Evolutionary conservation across 1,140 invertebrate genomes (phyloP).

Genomic region (Drosophila pruinosa): DNA sequence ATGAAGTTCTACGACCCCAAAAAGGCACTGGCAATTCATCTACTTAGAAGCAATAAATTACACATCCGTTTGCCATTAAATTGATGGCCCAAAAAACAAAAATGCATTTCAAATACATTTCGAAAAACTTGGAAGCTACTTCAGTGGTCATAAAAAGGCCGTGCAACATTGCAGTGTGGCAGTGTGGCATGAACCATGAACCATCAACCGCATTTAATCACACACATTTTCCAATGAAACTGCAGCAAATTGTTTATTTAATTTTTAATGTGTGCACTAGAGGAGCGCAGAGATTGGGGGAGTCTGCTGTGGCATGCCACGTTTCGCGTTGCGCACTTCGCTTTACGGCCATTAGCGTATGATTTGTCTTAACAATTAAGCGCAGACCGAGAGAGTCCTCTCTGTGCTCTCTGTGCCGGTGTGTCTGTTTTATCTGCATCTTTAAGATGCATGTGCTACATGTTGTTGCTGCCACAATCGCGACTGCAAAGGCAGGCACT

Average conservation of each 20-base stretch:
- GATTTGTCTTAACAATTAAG: constrained; percentile 82
- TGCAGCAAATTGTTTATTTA: constrained; percentile 81
- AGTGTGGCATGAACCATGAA: constrained; percentile 9
- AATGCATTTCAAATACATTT: constrained; percentile 65
- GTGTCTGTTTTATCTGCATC: constrained; percentile 51
- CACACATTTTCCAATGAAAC: constrained; percentile 80
- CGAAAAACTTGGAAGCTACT: constrained; percentile 36
- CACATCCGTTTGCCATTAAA: constrained; percentile 77
- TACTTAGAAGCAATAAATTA: constrained; percentile 56
- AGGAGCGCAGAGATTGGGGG: background rate
- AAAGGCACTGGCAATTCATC: background rate
- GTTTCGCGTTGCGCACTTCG: constrained; percentile 55
- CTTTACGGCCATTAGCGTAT: constrained; percentile 78
- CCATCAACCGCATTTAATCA: constrained; percentile 70
- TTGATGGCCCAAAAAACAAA: constrained; percentile 74
- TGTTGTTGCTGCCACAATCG: constrained; percentile 36
- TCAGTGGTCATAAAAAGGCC: constrained; percentile 41
- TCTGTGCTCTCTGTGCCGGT: background rate
- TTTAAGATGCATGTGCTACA: constrained; percentile 33
- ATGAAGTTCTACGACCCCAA: background rate
- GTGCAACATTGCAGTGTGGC: constrained; percentile 32
- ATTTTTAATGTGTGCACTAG: constrained; percentile 70
- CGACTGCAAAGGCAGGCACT: constrained; percentile 57
- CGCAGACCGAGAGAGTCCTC: constrained; percentile 17
- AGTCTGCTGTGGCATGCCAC: constrained; percentile 23